phyloP scores from a whole-genome alignment of 2,113 vertebrate species.

The Leptodactylus fuscus region DNA sequence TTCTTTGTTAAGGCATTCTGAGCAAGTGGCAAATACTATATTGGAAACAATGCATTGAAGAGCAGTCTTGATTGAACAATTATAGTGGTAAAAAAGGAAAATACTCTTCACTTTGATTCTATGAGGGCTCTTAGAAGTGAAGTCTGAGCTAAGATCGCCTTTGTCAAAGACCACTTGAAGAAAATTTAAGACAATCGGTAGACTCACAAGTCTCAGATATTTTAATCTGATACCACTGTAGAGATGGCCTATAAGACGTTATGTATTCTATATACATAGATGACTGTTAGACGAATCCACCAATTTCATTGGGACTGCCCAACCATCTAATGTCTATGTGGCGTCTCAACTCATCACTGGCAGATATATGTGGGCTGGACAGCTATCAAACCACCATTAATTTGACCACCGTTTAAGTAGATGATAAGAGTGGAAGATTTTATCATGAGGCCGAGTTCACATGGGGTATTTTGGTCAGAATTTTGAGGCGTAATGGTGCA shows the following conservation, averaged over 20 bases:
- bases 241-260: background rate
- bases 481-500: too few species aligned
- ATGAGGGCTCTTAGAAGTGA: background rate
- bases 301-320: too few species aligned
- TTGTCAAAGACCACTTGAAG: background rate
- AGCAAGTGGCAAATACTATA: constrained; percentile 3
- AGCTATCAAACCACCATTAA: too few species aligned
- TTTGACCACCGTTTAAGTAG: too few species aligned
- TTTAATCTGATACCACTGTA: background rate
- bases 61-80: constrained; percentile 14
- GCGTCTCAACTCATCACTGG: too few species aligned
- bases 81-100: background rate
- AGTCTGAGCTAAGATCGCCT: background rate
- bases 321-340: too few species aligned
- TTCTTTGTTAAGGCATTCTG: background rate
- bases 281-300: too few species aligned
- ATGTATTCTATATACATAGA: too few species aligned
- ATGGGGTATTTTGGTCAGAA: too few species aligned
- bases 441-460: too few species aligned
- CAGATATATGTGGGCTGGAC: too few species aligned
- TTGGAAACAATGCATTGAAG: background rate
- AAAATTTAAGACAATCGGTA: background rate
- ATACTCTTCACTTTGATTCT: background rate
- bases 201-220: background rate
- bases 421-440: too few species aligned